Conservation (phyloP, 2,888 invertebrate genomes). For the Mythimna loreyi region DNA sequence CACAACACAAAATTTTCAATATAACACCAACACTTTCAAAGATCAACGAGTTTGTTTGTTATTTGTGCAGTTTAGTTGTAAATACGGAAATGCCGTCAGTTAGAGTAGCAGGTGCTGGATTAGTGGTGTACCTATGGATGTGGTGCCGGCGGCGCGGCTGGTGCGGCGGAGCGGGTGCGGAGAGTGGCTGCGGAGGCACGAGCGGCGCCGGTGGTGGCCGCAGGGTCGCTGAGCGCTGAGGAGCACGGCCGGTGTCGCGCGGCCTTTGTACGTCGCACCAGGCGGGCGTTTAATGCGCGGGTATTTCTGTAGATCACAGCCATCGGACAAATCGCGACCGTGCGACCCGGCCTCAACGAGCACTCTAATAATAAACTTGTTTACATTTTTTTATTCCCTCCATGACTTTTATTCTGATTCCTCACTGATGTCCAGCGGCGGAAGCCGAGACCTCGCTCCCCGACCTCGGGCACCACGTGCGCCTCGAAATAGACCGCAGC, state of each 20-base stretch:
- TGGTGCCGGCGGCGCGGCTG: constrained; percentile 45
- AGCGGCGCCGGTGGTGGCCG: constrained; percentile 69
- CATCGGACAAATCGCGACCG: constrained; percentile 90
- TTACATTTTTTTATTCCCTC: constrained; percentile 88
- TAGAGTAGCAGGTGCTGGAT: constrained; percentile 52
- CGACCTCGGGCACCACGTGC: constrained; percentile 88
- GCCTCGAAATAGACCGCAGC: constrained; percentile 81
- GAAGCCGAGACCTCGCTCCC: constrained; percentile 72
- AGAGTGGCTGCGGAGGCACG: constrained; percentile 48
- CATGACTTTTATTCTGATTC: constrained; percentile 82
- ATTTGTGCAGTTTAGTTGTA: constrained; percentile 51
- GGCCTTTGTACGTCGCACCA: constrained; percentile 80
- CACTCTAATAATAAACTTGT: constrained; percentile 90
- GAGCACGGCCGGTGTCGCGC: constrained; percentile 77
- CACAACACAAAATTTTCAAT: constrained; percentile 54
- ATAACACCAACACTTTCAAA: constrained; percentile 56
- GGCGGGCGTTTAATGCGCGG: constrained; percentile 84
- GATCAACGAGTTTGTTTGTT: constrained; percentile 42
- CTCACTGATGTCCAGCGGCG: constrained; percentile 68
- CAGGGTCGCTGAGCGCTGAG: constrained; percentile 77
- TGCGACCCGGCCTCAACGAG: constrained; percentile 89
- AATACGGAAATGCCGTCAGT: constrained; percentile 42
- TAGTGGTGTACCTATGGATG: constrained; percentile 65
- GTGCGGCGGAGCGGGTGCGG: constrained; percentile 50
- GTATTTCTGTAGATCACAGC: constrained; percentile 89